These are phyloP conservation scores for Poeciliopsis gracilis DNA, from an alignment of 2,797 vertebrate species.

Conservation along the genomic window DNA sequence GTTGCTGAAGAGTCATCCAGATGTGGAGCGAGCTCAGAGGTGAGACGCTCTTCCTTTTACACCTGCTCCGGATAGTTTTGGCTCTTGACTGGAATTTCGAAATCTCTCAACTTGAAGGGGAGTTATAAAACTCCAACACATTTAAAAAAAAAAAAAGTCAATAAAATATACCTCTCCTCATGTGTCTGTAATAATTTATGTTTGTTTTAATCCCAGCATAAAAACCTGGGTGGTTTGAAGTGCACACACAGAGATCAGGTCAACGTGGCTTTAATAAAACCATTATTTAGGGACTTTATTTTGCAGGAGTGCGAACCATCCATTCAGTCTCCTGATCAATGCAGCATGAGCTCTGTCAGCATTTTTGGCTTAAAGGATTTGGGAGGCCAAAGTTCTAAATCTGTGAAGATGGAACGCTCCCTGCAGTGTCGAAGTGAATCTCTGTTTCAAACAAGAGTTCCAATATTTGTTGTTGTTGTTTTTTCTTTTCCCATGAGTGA, in stretches of 20 bases:
- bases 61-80: neutral
- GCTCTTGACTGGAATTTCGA: neutral
- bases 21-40: conserved; percentile 89
- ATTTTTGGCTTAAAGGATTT: neutral
- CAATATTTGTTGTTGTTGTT: neutral
- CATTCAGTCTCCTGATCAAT: neutral
- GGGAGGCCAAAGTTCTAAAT: neutral
- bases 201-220: neutral
- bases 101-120: neutral
- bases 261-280: neutral
- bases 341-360: neutral
- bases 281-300: neutral
- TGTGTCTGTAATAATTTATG: neutral
- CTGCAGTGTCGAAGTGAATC: neutral
- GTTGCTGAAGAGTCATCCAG: conserved; percentile 74
- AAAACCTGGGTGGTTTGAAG: neutral
- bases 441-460: neutral
- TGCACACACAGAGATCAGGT: no score
- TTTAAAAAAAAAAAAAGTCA: neutral
- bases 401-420: neutral
- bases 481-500: neutral
- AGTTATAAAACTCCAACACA: neutral
- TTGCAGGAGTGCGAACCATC: neutral
- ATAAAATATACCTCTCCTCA: neutral
- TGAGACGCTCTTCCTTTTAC: conserved; percentile 43